phyloP scores from a whole-genome alignment of 2,888 invertebrate genomes.

The Heteropelma amictum region DNA sequence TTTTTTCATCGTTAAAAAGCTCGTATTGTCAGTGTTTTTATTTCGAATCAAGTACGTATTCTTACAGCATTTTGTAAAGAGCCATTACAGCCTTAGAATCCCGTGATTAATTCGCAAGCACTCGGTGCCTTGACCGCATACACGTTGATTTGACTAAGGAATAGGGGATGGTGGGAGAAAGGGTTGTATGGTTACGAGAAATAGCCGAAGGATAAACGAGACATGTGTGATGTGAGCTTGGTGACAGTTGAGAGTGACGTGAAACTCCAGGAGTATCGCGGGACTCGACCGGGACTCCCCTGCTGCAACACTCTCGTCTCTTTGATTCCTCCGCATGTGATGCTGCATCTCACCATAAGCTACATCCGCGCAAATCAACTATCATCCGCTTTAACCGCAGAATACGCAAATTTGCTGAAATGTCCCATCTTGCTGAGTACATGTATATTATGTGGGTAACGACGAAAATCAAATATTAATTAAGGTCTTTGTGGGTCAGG shows the following conservation, averaged over 20 bases:
- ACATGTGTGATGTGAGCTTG: conserved; percentile 38
- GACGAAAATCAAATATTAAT: conserved; percentile 46
- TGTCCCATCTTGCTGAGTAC: neutral
- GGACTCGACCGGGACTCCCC: conserved; percentile 3
- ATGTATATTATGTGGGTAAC: neutral
- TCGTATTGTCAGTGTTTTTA: no score
- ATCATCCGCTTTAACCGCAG: conserved; percentile 27
- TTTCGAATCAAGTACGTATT: no score
- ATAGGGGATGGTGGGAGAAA: neutral
- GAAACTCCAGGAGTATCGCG: conserved; percentile 42
- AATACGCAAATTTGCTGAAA: conserved; percentile 16
- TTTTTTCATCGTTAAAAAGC: no score
- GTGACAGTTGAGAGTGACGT: conserved; percentile 53
- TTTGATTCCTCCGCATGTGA: neutral
- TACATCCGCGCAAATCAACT: conserved; percentile 41
- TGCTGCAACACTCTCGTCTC: conserved; percentile 16
- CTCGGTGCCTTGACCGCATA: conserved; percentile 29
- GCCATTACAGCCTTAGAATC: neutral
- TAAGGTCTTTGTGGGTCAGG: conserved; percentile 9
- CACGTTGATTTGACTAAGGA: neutral
- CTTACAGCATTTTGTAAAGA: no score
- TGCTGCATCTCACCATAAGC: neutral
- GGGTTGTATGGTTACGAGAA: conserved; percentile 7
- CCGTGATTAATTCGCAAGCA: conserved; percentile 23
- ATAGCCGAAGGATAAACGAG: conserved; percentile 7